Percentiles rank a stretch among this genome's conserved stretches.
Conservation (phyloP, 2,113 vertebrate genomes). For the Sprattus sprattus region DNA sequence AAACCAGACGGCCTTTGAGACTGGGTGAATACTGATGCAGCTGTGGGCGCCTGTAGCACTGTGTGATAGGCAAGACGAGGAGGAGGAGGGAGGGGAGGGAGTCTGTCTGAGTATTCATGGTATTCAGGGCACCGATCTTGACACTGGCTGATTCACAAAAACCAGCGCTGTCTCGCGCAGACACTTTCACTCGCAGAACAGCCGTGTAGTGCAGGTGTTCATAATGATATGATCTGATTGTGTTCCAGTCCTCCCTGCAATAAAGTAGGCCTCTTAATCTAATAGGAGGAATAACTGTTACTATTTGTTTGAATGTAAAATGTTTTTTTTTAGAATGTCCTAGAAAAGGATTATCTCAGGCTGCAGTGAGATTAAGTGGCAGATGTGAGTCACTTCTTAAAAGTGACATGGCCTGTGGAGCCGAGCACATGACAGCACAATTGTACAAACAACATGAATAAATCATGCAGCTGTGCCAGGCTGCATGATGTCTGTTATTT, state of each 20-base stretch:
- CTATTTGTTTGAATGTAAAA: no score
- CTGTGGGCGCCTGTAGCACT: neutral
- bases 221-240: neutral
- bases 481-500: no score
- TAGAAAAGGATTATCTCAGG: no score
- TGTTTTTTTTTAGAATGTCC: no score
- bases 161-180: neutral
- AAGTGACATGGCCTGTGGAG: no score
- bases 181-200: neutral
- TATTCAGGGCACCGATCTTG: neutral
- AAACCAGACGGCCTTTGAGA: neutral
- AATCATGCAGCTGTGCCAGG: no score
- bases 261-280: no score
- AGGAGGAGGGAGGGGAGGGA: neutral
- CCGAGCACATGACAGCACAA: no score
- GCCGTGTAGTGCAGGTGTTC: neutral
- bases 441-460: no score
- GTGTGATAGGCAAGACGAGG: neutral
- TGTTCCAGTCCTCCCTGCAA: neutral
- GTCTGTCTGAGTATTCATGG: constrained; percentile 11
- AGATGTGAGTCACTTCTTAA: no score
- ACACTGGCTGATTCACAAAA: constrained; percentile 1
- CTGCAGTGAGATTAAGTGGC: no score
- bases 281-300: no score
- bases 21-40: neutral